Conservation (phyloP, 2,113 vertebrate genomes). For the Fregetta grallaria region DNA sequence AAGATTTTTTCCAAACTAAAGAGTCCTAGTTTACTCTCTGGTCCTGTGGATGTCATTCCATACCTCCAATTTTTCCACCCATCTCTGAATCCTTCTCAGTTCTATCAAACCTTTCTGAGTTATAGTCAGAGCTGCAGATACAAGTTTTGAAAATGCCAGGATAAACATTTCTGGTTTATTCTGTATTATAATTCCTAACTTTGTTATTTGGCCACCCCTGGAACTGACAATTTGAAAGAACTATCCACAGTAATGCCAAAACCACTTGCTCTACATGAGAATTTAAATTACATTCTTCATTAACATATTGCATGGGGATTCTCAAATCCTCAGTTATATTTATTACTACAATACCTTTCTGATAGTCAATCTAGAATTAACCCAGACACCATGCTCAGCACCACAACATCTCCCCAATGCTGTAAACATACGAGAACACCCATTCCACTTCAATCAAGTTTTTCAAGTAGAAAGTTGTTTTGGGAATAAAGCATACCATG, state of each 20-base stretch:
- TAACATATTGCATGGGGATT: neutral
- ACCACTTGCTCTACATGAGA: neutral
- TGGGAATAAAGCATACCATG: neutral
- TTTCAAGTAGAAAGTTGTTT: neutral
- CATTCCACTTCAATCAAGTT: neutral
- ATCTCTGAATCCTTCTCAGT: neutral
- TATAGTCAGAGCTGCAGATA: neutral
- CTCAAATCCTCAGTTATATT: neutral
- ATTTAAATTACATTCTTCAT: neutral
- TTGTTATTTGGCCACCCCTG: neutral
- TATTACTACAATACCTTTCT: neutral
- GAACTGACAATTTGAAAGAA: neutral
- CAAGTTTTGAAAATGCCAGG: neutral
- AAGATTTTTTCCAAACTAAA: neutral
- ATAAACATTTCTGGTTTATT: neutral
- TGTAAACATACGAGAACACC: neutral
- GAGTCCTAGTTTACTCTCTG: neutral
- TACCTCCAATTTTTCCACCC: rapidly evolving
- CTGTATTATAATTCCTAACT: neutral
- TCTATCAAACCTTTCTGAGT: neutral
- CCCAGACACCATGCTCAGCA: neutral
- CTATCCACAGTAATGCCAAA: neutral
- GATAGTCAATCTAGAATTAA: neutral
- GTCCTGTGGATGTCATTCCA: neutral
- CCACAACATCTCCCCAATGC: neutral